Evolutionary conservation across 1,140 invertebrate genomes (phyloP), one percentile per base, ranked within the genome.

Genomic region (Antheraea pernyi): DNA sequence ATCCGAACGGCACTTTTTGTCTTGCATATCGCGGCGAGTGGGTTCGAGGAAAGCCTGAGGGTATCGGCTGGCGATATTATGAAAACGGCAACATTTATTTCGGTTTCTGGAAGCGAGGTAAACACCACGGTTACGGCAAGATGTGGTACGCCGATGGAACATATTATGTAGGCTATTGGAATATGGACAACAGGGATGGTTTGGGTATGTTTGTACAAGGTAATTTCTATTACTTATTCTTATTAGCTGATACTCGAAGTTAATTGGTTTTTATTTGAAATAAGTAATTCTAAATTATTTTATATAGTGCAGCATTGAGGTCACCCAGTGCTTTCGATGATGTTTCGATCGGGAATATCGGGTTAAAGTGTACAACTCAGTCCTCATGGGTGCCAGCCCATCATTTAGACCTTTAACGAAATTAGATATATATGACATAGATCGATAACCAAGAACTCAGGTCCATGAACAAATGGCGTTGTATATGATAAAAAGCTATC

Each of bases 41-140:
- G 94, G 75, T 89, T 1, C 75, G 87, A 10, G 94, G 94, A 0
- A 93, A 89, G 72, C 92, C 88, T 10, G 83, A 94, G 19, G 94
- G 94, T 19, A 81, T 92, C 22, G 95, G 94, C 5, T 83, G 92
- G 76, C 78, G 88, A 46, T 93, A 93, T 75, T 95, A 93, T 74
- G 79, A 86, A n/a, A 93, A 95, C 67, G 93, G 93, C 3, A 90
- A 92, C 62, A 91, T 93, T 42, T 96, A 95, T 74, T 91, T 94
- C 65, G 96, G 96, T 8, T 90, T 94, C 66, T 96, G 95, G 92
- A 86, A 89, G 59, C 76, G 81, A 13, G 94, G 95, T 16, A 89
- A 93, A 70, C 84, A 93, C 19, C 86, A 95, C 53, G 96, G 95
- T 0, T 95, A 94, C 74, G 96, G 96, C 6, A 91, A 93, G 69